A percentile compares a stretch with the other conserved stretches of the same genome.
phyloP scores from a whole-genome alignment of 2,797 vertebrate genomes.

The Labeo calbasu region DNA sequence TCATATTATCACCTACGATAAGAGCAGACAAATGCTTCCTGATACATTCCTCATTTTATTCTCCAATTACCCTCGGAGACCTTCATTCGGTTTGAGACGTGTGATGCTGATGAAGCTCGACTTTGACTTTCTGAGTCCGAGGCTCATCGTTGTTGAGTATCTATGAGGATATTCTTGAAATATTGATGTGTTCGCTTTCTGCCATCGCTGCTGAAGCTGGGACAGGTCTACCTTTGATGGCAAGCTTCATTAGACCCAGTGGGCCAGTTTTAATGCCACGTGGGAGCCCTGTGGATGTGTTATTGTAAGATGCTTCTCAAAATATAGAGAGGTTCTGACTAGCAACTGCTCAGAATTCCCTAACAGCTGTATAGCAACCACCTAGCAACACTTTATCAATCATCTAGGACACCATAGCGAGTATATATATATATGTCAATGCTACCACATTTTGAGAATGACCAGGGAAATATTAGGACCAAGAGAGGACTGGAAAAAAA shows the following conservation, averaged over 20 bases:
- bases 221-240: neutral
- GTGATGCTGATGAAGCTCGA: conserved; percentile 31
- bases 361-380: too few relatives aligned
- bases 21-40: conserved; percentile 49
- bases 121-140: neutral
- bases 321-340: neutral
- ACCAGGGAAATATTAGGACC: neutral
- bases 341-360: neutral
- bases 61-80: conserved; percentile 53
- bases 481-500: neutral
- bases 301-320: neutral
- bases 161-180: conserved; percentile 22
- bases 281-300: neutral
- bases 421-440: neutral
- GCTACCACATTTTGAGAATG: neutral
- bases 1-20: conserved; percentile 25
- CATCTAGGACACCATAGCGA: too few relatives aligned
- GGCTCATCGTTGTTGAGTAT: neutral
- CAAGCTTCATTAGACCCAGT: neutral
- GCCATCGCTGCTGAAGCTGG: neutral
- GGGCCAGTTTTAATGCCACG: neutral
- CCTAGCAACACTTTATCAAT: too few relatives aligned
- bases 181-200: neutral
- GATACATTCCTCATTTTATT: conserved; percentile 44
- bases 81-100: conserved; percentile 47